phyloP scores from a whole-genome alignment of 2,888 invertebrate species.

The Magallana nippona region DNA sequence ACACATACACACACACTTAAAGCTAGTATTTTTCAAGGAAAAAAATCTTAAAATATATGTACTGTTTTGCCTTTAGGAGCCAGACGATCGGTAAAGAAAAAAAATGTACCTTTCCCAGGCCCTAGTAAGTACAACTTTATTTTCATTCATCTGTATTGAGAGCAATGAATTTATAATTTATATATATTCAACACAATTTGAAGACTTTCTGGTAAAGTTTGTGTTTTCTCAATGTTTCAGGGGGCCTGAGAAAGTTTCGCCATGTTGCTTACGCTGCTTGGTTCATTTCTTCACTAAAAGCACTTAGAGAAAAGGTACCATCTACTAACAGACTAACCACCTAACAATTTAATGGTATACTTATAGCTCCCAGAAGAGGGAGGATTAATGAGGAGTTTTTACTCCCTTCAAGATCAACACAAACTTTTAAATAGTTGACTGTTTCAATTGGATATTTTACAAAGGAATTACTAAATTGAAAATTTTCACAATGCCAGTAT shows the following conservation, averaged over 20 bases:
- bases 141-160: too few relatives aligned
- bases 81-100: conserved; percentile 59
- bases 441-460: too few relatives aligned
- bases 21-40: too few relatives aligned
- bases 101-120: conserved; percentile 59
- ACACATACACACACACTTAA: too few relatives aligned
- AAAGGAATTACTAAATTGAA: too few relatives aligned
- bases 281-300: conserved; percentile 69
- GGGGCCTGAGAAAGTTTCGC: conserved; percentile 65
- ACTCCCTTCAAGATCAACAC: too few relatives aligned
- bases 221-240: conserved; percentile 59
- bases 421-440: too few relatives aligned
- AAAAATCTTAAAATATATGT: too few relatives aligned
- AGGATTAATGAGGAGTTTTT: too few relatives aligned
- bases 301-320: conserved; percentile 66
- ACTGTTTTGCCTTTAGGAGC: conserved; percentile 44
- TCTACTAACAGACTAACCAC: conserved; percentile 54
- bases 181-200: too few relatives aligned
- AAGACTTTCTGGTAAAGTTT: background rate
- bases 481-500: too few relatives aligned
- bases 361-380: background rate
- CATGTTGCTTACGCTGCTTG: conserved; percentile 67
- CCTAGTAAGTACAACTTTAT: conserved; percentile 62
- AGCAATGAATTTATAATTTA: too few relatives aligned
- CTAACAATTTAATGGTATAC: background rate